Percentiles rank a stretch among this genome's conserved stretches.
phyloP scores from a whole-genome alignment of 2,888 invertebrate species.

The Aporophyla lueneburgensis region DNA sequence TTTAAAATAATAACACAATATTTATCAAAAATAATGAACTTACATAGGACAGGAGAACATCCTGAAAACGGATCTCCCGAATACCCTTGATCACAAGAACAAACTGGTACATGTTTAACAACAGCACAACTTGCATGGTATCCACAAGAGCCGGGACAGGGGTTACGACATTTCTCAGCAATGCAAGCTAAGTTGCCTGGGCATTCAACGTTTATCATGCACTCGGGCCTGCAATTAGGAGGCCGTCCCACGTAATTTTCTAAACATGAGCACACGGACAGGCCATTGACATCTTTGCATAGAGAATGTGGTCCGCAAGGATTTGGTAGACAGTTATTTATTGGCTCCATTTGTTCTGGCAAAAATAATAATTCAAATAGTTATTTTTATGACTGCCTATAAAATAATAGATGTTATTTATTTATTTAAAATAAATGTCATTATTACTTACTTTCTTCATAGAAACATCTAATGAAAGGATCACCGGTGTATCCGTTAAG shows the following conservation, averaged over 20 bases:
- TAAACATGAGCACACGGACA: constrained; percentile 94
- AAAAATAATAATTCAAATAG: constrained; percentile 62
- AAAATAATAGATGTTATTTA: not conserved
- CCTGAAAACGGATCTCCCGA: constrained; percentile 95
- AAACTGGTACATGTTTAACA: constrained; percentile 93
- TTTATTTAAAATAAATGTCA: constrained; percentile 20
- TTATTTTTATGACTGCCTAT: constrained; percentile 10
- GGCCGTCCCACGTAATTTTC: constrained; percentile 94
- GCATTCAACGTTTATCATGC: constrained; percentile 94
- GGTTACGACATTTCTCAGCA: constrained; percentile 93
- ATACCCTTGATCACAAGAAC: constrained; percentile 93
- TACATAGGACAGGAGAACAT: constrained; percentile 92
- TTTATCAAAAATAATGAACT: constrained; percentile 75
- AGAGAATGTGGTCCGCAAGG: constrained; percentile 95
- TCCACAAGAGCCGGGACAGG: constrained; percentile 94
- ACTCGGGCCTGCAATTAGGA: constrained; percentile 95
- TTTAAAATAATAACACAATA: not conserved
- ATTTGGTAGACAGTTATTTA: constrained; percentile 93
- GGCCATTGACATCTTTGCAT: constrained; percentile 92
- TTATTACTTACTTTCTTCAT: constrained; percentile 91
- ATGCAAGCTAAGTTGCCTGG: constrained; percentile 93
- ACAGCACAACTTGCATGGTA: constrained; percentile 93
- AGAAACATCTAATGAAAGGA: constrained; percentile 93
- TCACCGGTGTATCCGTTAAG: constrained; percentile 93
- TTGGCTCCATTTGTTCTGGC: constrained; percentile 84